These are phyloP conservation scores for Mallotus villosus DNA, from an alignment of 2,797 vertebrate species.

Conservation along the genomic window DNA sequence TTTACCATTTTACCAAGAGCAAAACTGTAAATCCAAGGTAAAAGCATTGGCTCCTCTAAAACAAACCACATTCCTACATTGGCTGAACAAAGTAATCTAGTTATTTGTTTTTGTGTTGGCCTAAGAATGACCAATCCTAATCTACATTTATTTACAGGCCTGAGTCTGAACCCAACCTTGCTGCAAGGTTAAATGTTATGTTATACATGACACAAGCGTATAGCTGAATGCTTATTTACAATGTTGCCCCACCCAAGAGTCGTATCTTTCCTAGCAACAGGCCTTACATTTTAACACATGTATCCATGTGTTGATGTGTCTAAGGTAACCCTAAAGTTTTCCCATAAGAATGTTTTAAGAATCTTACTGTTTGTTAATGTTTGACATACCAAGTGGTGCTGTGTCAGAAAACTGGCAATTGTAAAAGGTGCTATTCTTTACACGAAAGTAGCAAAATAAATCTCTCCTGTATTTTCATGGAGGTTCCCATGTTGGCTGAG, in stretches of 20 bases:
- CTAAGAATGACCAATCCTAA: constrained; percentile 13
- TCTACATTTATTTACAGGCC: constrained; percentile 35
- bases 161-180: constrained; percentile 15
- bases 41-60: background rate
- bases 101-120: constrained; percentile 27
- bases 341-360: constrained; percentile 26
- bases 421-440: background rate
- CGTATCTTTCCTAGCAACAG: constrained; percentile 11
- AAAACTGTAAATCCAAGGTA: background rate
- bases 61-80: constrained; percentile 13
- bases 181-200: constrained; percentile 1
- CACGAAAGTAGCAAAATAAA: background rate
- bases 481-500: constrained; percentile 54
- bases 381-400: background rate
- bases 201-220: constrained; percentile 3
- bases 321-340: constrained; percentile 19
- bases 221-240: constrained; percentile 7
- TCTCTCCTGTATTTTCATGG: constrained; percentile 43
- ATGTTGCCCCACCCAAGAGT: constrained; percentile 20
- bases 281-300: constrained; percentile 28
- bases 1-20: background rate
- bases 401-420: too few species aligned
- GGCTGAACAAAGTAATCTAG: constrained; percentile 16
- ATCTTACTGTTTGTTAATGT: constrained; percentile 14
- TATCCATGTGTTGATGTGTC: constrained; percentile 4